These are phyloP conservation scores for Azemiops feae DNA, from an alignment of 2,113 vertebrate species.

Conservation along the genomic window DNA sequence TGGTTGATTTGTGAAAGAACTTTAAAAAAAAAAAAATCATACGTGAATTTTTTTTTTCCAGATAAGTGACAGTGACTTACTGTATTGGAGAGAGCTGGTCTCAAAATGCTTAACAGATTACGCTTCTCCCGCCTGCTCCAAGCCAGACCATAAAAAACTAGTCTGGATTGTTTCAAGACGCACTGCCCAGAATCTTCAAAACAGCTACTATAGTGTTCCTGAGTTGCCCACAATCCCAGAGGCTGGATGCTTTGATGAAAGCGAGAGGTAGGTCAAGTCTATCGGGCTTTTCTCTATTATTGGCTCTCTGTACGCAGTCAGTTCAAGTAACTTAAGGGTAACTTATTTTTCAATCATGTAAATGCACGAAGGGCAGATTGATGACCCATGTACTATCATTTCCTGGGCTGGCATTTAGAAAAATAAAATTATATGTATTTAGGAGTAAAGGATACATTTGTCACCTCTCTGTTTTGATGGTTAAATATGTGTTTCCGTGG, in stretches of 20 bases:
- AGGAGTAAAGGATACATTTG: neutral
- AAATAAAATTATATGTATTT: neutral
- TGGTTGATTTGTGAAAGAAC: neutral
- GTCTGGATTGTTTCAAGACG: conserved; percentile 95
- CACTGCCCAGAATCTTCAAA: conserved; percentile 91
- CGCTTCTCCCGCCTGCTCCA: conserved; percentile 92
- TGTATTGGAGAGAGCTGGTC: conserved; percentile 87
- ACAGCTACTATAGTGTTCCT: conserved; percentile 86
- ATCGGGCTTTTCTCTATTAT: neutral
- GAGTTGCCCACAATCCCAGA: conserved; percentile 95
- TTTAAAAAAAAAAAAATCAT: neutral
- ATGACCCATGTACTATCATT: neutral
- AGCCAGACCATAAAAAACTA: conserved; percentile 89
- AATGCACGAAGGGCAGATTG: neutral
- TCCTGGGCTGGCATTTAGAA: neutral
- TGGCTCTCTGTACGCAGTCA: neutral
- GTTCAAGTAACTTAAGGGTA: too few species aligned
- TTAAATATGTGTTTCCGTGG: neutral
- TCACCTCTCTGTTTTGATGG: neutral
- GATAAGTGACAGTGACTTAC: conserved; percentile 85
- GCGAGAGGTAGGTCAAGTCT: conserved; percentile 78
- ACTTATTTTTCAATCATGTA: neutral
- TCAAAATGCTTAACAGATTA: conserved; percentile 90
- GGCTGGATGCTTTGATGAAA: conserved; percentile 79
- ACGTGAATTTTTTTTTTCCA: conserved; percentile 46